These are phyloP conservation scores for Allolobophora icterica DNA, from an alignment of 2,888 invertebrate genomes.

Conservation along the genomic window DNA sequence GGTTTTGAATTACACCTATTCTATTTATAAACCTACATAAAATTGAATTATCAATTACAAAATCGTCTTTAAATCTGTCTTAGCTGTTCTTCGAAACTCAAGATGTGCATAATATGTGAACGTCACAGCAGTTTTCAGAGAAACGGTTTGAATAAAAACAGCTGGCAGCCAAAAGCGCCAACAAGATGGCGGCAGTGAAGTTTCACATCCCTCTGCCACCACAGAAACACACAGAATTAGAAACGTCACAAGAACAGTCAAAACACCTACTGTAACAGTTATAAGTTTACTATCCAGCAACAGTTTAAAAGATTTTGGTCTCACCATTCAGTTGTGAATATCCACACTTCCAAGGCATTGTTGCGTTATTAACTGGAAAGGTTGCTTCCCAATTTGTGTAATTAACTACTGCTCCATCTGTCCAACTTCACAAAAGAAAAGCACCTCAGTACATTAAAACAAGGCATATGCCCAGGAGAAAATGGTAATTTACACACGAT, in stretches of 20 bases:
- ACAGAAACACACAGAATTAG: background rate
- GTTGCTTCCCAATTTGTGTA: background rate
- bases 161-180: no score
- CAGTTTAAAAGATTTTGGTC: background rate
- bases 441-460: background rate
- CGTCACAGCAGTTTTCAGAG: no score
- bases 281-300: background rate
- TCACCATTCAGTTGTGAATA: slow-evolving; percentile 19
- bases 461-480: background rate
- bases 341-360: background rate
- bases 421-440: background rate
- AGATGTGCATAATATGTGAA: no score
- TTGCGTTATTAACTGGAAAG: background rate
- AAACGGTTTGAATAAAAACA: no score
- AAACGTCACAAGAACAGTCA: background rate
- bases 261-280: background rate
- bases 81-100: no score
- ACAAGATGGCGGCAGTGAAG: no score
- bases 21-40: no score
- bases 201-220: no score
- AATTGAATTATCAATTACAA: no score
- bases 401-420: background rate
- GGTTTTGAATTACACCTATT: no score
- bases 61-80: no score
- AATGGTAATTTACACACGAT: background rate